Base-by-base conservation (phyloP, 2,113 vertebrate species). In the Hippopotamus amphibius region DNA sequence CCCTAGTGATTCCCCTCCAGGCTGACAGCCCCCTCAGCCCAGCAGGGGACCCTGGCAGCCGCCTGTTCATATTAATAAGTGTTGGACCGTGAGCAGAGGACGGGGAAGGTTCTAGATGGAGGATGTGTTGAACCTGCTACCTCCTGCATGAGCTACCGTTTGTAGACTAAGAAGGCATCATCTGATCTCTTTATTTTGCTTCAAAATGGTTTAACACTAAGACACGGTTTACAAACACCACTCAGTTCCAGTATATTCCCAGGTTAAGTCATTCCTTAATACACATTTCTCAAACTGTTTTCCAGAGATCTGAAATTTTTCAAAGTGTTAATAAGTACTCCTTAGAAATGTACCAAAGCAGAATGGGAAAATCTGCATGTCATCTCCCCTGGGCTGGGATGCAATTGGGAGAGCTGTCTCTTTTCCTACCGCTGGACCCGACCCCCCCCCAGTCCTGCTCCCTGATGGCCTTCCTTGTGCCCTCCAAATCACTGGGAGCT, bases 211-310 rank as follows among this genome's bases (percentile, higher is more conserved):
- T 65, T 80, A 33, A 87, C 55, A 79, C 7, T 33, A 74, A 19
- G 83, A 57, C 48, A 33, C 43, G 41, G 33, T 87, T 88, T 87
- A 65, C 71, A 7, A 50, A 14, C 24, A 76, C 7, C 61, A 59
- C 77, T 50, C 6, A 77, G 43, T 88, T 85, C 41, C 16, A 63
- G 10, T 53, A 9, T 48, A 17, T 89, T 86, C 33, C 22, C 68
- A 94, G 46, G 33, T 6, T 26, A 59, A 72, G 48, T 41, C 28
- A 72, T 66, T 82, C 33, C 85, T 85, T 92, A 90, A 85, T 72
- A 33, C 28, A 66, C 55, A 66, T 89, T 94, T 76, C 61, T 71
- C 48, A 76, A 85, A 37, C n/a, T 85, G 43, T 92, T 88, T 80
- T 87, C 74, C 41, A 92, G 92, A 92, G 13, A 87, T 43, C 46